Conservation (phyloP, 2,888 invertebrate species). For the Parnassius mnemosyne region DNA sequence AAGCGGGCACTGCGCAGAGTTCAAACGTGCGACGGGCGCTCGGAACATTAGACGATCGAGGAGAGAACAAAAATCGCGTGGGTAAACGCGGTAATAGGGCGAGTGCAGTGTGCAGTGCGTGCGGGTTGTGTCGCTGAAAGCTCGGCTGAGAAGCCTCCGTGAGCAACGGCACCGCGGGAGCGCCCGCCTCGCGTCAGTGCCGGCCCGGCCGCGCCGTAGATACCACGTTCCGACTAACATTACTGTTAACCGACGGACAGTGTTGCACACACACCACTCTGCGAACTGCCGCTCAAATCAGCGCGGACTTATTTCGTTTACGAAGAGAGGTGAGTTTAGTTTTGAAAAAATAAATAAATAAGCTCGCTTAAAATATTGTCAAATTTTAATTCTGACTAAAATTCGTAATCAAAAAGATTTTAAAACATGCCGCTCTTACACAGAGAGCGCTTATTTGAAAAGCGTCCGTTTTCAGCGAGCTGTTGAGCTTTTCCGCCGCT, state of each 20-base stretch:
- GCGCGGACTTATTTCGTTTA: constrained; percentile 53
- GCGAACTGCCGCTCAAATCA: constrained; percentile 52
- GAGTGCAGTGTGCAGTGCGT: constrained; percentile 81
- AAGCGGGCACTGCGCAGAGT: constrained; percentile 75
- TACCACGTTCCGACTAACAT: constrained; percentile 64
- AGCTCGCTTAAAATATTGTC: no score
- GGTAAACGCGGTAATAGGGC: constrained; percentile 62
- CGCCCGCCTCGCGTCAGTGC: constrained; percentile 73
- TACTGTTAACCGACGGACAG: constrained; percentile 58
- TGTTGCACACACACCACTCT: constrained; percentile 52
- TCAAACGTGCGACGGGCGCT: constrained; percentile 78
- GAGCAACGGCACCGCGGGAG: constrained; percentile 50
- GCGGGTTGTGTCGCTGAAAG: constrained; percentile 76
- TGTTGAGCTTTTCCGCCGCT: constrained; percentile 59
- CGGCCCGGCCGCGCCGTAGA: constrained; percentile 79
- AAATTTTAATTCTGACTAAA: no score
- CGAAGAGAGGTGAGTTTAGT: constrained; percentile 62
- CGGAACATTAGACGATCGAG: constrained; percentile 75
- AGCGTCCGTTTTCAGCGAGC: constrained; percentile 61
- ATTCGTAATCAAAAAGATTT: no score
- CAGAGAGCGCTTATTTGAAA: constrained; percentile 37
- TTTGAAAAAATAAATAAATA: neutral
- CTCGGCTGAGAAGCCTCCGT: constrained; percentile 76
- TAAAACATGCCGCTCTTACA: neutral
- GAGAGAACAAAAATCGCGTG: constrained; percentile 70